A percentile compares a stretch with the other conserved stretches of the same genome.
These are phyloP conservation scores for Drosophila parabipectinata DNA, from an alignment of 1,140 invertebrate species.

Conservation along the genomic window DNA sequence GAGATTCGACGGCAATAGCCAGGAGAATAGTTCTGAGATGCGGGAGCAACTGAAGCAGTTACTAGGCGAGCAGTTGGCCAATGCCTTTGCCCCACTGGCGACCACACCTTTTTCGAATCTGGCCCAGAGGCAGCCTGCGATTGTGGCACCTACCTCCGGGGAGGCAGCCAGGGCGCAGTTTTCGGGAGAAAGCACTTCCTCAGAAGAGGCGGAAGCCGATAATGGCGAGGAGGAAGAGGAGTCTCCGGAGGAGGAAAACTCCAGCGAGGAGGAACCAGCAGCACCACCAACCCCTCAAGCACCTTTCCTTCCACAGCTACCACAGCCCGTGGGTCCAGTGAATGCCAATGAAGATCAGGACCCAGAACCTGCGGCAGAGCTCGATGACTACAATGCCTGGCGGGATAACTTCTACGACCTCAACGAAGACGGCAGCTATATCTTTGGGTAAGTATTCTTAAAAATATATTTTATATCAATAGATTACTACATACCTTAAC, in stretches of 20 bases:
- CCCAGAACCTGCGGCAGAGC: neutral
- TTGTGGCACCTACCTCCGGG: conserved; percentile 47
- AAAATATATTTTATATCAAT: neutral
- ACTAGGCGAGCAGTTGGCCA: conserved; percentile 49
- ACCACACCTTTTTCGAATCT: conserved; percentile 35
- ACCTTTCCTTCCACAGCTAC: neutral
- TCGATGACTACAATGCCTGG: conserved; percentile 61
- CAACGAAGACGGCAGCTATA: conserved; percentile 65
- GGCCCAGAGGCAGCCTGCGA: conserved; percentile 35
- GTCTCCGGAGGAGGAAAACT: neutral
- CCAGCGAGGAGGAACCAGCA: neutral
- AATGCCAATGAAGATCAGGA: neutral
- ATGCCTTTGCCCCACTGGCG: conserved; percentile 53
- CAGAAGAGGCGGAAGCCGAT: neutral
- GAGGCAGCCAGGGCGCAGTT: conserved; percentile 41
- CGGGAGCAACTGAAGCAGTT: conserved; percentile 44
- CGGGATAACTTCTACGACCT: conserved; percentile 68
- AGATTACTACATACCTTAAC: neutral
- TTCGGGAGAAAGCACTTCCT: neutral
- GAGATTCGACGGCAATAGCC: conserved; percentile 9
- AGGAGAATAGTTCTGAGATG: conserved; percentile 33
- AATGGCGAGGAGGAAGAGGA: neutral
- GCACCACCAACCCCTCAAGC: neutral
- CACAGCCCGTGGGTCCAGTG: neutral
- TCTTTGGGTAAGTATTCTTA: conserved; percentile 55